Evolutionary conservation across 2,797 vertebrate species (phyloP).

Genomic region (Enteromius thamalakanensis): DNA sequence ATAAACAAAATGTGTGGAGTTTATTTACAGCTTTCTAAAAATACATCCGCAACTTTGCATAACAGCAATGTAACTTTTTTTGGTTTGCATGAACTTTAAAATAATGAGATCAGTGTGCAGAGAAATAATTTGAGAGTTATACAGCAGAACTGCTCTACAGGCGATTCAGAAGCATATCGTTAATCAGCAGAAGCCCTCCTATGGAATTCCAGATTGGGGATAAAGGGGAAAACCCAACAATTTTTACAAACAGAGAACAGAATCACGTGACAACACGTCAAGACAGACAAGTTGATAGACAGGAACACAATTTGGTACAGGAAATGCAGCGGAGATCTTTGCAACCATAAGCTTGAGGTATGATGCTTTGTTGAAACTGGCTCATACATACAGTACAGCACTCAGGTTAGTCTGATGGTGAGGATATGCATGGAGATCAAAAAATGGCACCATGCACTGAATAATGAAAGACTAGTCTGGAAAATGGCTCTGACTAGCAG

Average conservation of each 20-base stretch:
- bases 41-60: background rate
- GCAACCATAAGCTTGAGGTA: slow-evolving; percentile 65
- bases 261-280: slow-evolving; percentile 84
- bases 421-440: slow-evolving; percentile 63
- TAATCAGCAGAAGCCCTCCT: slow-evolving; percentile 76
- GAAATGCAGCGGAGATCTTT: slow-evolving; percentile 66
- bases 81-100: slow-evolving; percentile 29
- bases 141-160: background rate
- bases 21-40: slow-evolving; percentile 3
- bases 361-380: slow-evolving; percentile 67
- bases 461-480: slow-evolving; percentile 35
- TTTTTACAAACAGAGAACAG: slow-evolving; percentile 91
- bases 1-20: background rate
- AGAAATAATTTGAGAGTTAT: slow-evolving; percentile 9
- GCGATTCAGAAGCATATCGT: background rate
- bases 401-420: slow-evolving; percentile 74
- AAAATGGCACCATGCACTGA: slow-evolving; percentile 58
- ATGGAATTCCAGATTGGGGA: slow-evolving; percentile 77
- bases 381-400: slow-evolving; percentile 71
- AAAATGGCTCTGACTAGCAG: slow-evolving; percentile 64
- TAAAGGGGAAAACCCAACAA: slow-evolving; percentile 71
- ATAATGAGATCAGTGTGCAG: slow-evolving; percentile 22
- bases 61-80: background rate
- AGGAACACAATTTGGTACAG: slow-evolving; percentile 68
- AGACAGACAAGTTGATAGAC: slow-evolving; percentile 74